phyloP scores from a whole-genome alignment of 2,797 vertebrate species.

The Clarias pachynema region DNA sequence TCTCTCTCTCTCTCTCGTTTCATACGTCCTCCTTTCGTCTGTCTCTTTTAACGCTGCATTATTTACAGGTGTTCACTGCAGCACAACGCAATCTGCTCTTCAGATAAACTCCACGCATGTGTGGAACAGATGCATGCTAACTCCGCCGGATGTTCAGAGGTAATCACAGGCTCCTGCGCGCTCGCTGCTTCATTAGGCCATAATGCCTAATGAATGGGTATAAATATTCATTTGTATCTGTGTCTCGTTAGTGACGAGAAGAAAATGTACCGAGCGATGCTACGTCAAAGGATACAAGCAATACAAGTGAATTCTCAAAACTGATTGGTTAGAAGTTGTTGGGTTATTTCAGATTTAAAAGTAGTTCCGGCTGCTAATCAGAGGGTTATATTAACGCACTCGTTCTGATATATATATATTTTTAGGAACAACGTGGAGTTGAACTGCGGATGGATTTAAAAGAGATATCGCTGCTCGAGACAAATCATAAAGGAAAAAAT shows the following conservation, averaged over 20 bases:
- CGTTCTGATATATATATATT: neutral
- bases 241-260: constrained; percentile 7
- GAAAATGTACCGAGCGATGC: neutral
- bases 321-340: neutral
- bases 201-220: constrained; percentile 28
- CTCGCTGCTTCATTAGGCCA: constrained; percentile 37
- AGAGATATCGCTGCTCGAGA: neutral
- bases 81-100: constrained; percentile 69
- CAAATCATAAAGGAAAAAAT: too few species aligned
- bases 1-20: constrained; percentile 58
- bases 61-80: constrained; percentile 74
- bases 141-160: constrained; percentile 23
- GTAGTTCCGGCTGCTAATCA: neutral
- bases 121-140: constrained; percentile 36
- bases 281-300: neutral
- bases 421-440: neutral
- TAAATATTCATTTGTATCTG: constrained; percentile 19
- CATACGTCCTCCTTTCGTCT: constrained; percentile 58
- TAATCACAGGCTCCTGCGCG: constrained; percentile 21
- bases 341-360: too few species aligned
- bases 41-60: constrained; percentile 78
- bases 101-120: constrained; percentile 62
- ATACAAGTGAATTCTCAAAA: neutral
- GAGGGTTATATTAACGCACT: neutral
- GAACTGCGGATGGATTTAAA: neutral